Evolutionary conservation across 2,888 invertebrate genomes (phyloP).

Genomic region (Lasioglossum leucozonium): DNA sequence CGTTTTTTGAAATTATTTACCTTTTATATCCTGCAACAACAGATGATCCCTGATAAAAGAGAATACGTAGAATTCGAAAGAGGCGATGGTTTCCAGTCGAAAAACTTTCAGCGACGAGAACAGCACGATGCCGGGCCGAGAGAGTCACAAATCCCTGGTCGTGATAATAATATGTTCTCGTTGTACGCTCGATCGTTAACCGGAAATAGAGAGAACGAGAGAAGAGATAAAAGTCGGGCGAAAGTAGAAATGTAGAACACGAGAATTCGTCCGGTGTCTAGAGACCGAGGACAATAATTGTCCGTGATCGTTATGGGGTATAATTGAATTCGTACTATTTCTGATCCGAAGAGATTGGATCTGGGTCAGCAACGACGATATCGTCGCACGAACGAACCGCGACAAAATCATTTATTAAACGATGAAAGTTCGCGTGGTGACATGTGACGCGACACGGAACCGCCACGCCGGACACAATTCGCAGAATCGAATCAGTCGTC

Average conservation of each 20-base stretch:
- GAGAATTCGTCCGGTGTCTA: not conserved
- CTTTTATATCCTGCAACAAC: not conserved
- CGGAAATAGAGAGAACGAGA: not conserved
- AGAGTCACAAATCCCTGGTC: not conserved
- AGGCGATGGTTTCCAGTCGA: not conserved
- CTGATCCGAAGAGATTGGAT: conserved; percentile 1
- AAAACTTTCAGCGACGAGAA: not conserved
- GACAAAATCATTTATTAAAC: conserved; percentile 38
- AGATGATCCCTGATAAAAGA: not conserved
- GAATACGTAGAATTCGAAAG: not conserved
- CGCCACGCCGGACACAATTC: not conserved
- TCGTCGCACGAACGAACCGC: conserved; percentile 40
- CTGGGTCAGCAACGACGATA: conserved; percentile 1
- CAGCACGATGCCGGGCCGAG: not conserved
- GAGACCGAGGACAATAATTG: not conserved
- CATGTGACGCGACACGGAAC: conserved; percentile 11
- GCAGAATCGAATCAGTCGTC: not conserved
- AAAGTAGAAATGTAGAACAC: not conserved
- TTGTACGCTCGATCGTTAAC: not conserved
- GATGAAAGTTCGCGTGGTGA: conserved; percentile 10
- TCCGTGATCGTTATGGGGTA: not conserved
- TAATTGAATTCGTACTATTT: conserved; percentile 30
- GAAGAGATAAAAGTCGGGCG: not conserved
- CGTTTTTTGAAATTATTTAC: not conserved
- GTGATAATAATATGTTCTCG: not conserved